Evolutionary conservation across 2,888 invertebrate genomes (phyloP).

Genomic region (Palloptera scutellata): DNA sequence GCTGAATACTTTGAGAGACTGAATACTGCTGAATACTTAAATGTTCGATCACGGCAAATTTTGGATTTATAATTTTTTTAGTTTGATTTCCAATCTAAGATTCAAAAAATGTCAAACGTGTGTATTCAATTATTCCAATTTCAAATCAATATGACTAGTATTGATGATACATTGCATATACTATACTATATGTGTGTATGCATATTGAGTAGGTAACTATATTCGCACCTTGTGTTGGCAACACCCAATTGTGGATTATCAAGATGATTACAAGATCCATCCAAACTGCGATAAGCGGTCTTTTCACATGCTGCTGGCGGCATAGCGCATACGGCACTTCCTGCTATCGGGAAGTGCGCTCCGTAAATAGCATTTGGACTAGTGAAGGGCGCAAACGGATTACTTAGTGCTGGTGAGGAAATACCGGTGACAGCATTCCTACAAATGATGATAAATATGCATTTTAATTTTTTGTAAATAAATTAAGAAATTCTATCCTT

Average conservation of each 20-base stretch:
- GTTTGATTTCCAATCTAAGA: too few species aligned
- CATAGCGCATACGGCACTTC: conserved; percentile 50
- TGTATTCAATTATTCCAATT: too few species aligned
- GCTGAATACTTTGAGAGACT: too few species aligned
- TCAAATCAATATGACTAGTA: too few species aligned
- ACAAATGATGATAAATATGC: not conserved
- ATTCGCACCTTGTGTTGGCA: conserved; percentile 70
- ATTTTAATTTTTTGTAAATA: too few species aligned
- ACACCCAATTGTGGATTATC: conserved; percentile 82
- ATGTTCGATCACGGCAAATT: too few species aligned
- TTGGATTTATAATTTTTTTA: too few species aligned
- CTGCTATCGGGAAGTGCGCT: conserved; percentile 49
- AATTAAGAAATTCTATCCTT: too few species aligned
- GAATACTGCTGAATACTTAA: too few species aligned
- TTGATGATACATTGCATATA: not conserved
- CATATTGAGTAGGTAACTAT: too few species aligned
- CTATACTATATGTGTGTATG: not conserved
- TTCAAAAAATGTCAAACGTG: too few species aligned
- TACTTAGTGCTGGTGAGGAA: conserved; percentile 47
- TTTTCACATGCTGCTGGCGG: conserved; percentile 57
- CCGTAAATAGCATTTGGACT: conserved; percentile 43
- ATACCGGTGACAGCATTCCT: conserved; percentile 46
- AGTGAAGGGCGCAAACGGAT: conserved; percentile 48
- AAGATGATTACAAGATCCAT: conserved; percentile 95
- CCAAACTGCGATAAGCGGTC: conserved; percentile 75